phyloP scores from a whole-genome alignment of 2,113 vertebrate species.

The Pelobates fuscus region DNA sequence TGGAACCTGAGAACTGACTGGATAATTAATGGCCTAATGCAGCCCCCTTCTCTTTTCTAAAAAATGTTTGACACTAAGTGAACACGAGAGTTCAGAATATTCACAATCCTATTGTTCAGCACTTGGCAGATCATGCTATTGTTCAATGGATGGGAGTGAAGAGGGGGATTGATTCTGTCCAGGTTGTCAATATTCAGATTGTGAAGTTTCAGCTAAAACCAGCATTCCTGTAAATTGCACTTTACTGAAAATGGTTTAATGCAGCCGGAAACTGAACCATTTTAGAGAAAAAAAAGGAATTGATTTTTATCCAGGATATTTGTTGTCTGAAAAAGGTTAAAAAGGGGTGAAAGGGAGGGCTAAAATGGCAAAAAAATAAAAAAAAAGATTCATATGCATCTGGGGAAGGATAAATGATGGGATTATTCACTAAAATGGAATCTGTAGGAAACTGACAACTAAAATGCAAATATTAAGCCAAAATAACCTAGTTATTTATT shows the following conservation, averaged over 20 bases:
- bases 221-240: slow-evolving; percentile 30
- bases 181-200: slow-evolving; percentile 24
- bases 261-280: neutral
- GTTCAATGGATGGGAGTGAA: neutral
- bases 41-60: too few relatives aligned
- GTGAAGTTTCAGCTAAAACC: slow-evolving; percentile 33
- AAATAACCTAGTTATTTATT: too few relatives aligned
- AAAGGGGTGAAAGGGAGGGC: neutral
- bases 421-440: too few relatives aligned
- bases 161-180: slow-evolving; percentile 21
- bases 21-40: too few relatives aligned
- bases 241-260: slow-evolving; percentile 26
- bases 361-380: neutral
- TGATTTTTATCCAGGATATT: slow-evolving; percentile 22
- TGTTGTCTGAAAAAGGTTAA: neutral
- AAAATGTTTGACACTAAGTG: neutral
- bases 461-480: too few relatives aligned
- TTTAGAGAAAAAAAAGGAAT: slow-evolving; percentile 19
- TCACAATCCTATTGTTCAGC: neutral
- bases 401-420: neutral
- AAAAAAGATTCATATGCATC: neutral
- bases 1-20: too few relatives aligned
- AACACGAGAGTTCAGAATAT: neutral
- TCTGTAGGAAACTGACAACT: too few relatives aligned
- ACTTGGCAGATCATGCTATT: neutral